These are phyloP conservation scores for Oreortyx pictus DNA, from an alignment of 2,797 vertebrate genomes.

Conservation along the genomic window DNA sequence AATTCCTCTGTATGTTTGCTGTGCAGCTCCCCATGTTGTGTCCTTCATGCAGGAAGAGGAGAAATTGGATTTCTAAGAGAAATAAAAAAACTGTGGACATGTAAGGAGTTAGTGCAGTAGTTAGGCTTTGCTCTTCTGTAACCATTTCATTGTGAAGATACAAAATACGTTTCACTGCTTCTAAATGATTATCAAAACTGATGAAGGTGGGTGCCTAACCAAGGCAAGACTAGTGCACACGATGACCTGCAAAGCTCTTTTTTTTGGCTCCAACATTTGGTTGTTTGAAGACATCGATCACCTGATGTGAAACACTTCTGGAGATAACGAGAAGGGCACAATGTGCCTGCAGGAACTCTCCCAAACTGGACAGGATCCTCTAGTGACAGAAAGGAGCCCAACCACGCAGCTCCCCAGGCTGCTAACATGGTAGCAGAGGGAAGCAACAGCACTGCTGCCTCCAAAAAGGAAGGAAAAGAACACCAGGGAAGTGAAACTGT, in stretches of 20 bases:
- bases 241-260: not conserved
- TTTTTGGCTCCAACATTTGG: not conserved
- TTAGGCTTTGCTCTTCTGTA: not conserved
- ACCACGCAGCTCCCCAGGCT: not conserved
- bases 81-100: not conserved
- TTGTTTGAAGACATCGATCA: not conserved
- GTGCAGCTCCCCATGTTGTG: not conserved
- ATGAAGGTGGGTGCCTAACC: not conserved
- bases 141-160: not conserved
- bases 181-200: not conserved
- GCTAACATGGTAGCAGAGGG: not conserved
- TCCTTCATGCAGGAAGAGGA: not conserved
- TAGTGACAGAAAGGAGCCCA: not conserved
- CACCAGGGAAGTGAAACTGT: conserved; percentile 56
- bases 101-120: not conserved
- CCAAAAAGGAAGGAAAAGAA: not conserved
- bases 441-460: not conserved
- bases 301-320: not conserved
- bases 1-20: not conserved
- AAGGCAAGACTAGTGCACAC: not conserved
- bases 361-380: not conserved
- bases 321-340: not conserved
- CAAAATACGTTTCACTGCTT: not conserved
- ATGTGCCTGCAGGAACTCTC: not conserved
- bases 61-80: too few species aligned